phyloP scores from a whole-genome alignment of 2,888 invertebrate species.

The Caprella mutica region DNA sequence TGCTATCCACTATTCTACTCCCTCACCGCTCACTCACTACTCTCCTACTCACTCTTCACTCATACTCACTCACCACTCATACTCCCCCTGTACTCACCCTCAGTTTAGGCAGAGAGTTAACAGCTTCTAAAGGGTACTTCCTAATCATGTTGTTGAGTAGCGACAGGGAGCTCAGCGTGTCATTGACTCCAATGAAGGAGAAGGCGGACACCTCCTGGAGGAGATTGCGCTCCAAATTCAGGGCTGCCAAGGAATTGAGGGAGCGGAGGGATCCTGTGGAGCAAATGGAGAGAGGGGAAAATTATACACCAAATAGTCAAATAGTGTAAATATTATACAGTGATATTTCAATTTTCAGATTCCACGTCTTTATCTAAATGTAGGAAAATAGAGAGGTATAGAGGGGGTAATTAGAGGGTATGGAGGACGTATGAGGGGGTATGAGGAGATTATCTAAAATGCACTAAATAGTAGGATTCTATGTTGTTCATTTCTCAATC shows the following conservation, averaged over 20 bases:
- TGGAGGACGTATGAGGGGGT: no score
- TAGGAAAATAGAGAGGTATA: no score
- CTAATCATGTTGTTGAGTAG: slow-evolving; percentile 75
- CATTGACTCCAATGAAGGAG: slow-evolving; percentile 66
- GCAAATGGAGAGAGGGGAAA: background rate
- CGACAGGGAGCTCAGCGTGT: slow-evolving; percentile 74
- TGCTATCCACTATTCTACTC: background rate
- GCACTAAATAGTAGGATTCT: no score
- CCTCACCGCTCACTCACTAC: no score
- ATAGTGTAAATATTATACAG: no score
- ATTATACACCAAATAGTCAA: no score
- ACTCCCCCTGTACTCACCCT: slow-evolving; percentile 48
- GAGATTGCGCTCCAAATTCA: slow-evolving; percentile 77
- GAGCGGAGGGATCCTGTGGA: slow-evolving; percentile 41
- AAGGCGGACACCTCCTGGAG: slow-evolving; percentile 63
- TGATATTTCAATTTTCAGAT: no score
- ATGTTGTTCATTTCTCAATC: no score
- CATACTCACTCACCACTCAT: background rate
- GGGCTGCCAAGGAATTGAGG: slow-evolving; percentile 66
- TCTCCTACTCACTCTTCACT: background rate
- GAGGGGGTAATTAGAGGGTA: no score
- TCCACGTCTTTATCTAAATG: no score
- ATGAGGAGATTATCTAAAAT: no score
- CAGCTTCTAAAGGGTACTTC: slow-evolving; percentile 71
- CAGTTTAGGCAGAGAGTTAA: slow-evolving; percentile 63